These are phyloP conservation scores for Bombus polaris DNA, from an alignment of 1,140 invertebrate genomes.

Conservation along the genomic window DNA sequence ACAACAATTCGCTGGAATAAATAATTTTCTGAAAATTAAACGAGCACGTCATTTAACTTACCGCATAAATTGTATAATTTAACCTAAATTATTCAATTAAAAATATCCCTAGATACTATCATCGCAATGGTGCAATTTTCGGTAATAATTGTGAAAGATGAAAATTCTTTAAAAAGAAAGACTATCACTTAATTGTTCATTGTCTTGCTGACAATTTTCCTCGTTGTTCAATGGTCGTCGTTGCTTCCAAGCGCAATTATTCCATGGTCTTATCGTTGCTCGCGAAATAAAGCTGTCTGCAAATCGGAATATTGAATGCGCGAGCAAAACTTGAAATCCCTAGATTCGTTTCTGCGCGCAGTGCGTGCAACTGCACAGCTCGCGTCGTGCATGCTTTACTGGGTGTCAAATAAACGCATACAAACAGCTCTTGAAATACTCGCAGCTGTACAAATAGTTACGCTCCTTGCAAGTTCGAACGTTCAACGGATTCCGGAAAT, in stretches of 20 bases:
- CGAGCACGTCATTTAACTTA: too few relatives aligned
- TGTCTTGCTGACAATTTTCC: neutral
- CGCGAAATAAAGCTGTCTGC: neutral
- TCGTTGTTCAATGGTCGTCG: too few relatives aligned
- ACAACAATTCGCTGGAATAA: too few relatives aligned
- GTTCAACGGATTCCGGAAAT: neutral
- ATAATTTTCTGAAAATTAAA: too few relatives aligned
- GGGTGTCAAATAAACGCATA: constrained; percentile 27
- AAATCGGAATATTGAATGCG: constrained; percentile 58
- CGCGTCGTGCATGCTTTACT: neutral
- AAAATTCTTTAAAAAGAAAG: neutral
- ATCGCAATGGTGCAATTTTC: too few relatives aligned
- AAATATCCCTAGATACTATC: too few relatives aligned
- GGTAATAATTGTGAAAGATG: neutral
- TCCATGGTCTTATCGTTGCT: neutral
- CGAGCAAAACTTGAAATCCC: constrained; percentile 55
- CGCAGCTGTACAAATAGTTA: constrained; percentile 17
- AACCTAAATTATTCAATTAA: too few relatives aligned
- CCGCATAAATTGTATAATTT: too few relatives aligned
- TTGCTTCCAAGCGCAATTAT: too few relatives aligned
- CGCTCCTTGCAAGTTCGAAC: neutral
- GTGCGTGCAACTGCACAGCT: neutral
- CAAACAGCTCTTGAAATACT: constrained; percentile 43
- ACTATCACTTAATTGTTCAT: too few relatives aligned
- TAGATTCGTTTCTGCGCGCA: neutral